A percentile compares a stretch with the other conserved stretches of the same genome.
Conservation (phyloP, 2,113 vertebrate genomes). For the Syrrhaptes paradoxus region DNA sequence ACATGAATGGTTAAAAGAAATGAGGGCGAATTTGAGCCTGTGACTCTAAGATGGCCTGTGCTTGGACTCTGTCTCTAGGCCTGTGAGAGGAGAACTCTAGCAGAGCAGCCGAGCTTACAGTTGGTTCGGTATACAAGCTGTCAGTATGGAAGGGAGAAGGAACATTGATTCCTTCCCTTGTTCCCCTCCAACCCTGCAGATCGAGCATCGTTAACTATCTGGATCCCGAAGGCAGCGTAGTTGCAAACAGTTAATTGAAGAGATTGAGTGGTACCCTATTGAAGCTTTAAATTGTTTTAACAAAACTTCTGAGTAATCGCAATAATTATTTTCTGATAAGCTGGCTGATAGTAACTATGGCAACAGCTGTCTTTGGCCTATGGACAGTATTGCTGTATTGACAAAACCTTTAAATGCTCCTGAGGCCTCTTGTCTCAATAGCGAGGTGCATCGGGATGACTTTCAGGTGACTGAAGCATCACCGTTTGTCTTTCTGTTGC, state of each 20-base stretch:
- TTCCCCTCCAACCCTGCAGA: conserved; percentile 29
- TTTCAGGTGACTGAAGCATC: conserved; percentile 62
- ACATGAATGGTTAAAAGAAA: not conserved
- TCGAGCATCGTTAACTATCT: conserved; percentile 68
- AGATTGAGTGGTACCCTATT: conserved; percentile 29
- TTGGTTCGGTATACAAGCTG: conserved; percentile 71
- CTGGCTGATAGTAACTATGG: conserved; percentile 82
- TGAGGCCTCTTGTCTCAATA: conserved; percentile 62
- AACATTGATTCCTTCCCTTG: conserved; percentile 69
- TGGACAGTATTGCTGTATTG: conserved; percentile 77
- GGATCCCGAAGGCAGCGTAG: conserved; percentile 41
- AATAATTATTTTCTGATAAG: conserved; percentile 80
- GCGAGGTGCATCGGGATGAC: conserved; percentile 58
- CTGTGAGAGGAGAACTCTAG: conserved; percentile 40
- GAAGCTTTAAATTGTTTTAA: conserved; percentile 62
- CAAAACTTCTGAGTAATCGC: conserved; percentile 76
- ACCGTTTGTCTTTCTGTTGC: not conserved
- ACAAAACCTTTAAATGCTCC: conserved; percentile 72
- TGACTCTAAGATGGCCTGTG: conserved; percentile 52
- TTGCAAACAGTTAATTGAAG: conserved; percentile 66
- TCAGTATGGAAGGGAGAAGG: conserved; percentile 69
- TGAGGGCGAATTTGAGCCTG: not conserved
- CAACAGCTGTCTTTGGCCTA: conserved; percentile 79
- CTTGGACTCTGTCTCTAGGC: conserved; percentile 26
- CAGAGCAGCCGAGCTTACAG: conserved; percentile 30